Conservation (phyloP, 2,113 vertebrate genomes). For the Azemiops feae region DNA sequence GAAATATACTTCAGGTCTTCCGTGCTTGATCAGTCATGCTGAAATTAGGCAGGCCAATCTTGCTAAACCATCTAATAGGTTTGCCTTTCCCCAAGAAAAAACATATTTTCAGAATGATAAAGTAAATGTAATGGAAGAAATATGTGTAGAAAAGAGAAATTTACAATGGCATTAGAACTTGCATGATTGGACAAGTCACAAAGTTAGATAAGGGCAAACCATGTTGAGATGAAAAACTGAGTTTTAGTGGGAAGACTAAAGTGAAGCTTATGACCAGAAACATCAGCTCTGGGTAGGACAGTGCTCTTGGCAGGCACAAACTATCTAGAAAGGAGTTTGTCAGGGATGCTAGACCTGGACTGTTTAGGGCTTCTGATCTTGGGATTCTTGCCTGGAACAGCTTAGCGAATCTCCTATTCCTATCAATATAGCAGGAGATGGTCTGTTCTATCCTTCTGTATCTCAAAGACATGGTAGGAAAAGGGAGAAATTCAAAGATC, state of each 20-base stretch:
- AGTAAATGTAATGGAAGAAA: neutral
- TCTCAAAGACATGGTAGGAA: slow-evolving; percentile 40
- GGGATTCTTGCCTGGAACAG: neutral
- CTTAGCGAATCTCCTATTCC: slow-evolving; percentile 16
- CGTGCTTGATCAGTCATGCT: neutral
- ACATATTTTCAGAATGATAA: neutral
- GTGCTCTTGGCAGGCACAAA: neutral
- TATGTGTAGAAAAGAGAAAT: neutral
- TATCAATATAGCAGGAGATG: slow-evolving; percentile 45
- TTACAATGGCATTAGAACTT: neutral
- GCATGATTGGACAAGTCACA: neutral
- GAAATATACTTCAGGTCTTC: neutral
- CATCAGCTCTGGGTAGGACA: neutral
- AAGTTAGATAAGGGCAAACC: neutral
- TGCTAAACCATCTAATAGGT: neutral
- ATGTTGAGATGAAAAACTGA: neutral
- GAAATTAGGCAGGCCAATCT: neutral
- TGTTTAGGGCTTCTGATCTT: neutral
- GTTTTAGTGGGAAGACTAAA: neutral
- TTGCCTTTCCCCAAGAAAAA: neutral
- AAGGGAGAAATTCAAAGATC: slow-evolving; percentile 63
- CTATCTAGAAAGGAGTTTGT: neutral
- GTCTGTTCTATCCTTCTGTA: neutral
- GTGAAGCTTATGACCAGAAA: neutral
- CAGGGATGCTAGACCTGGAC: neutral